phyloP scores from a whole-genome alignment of 1,140 invertebrate species.

The Dreissena rostriformis region DNA sequence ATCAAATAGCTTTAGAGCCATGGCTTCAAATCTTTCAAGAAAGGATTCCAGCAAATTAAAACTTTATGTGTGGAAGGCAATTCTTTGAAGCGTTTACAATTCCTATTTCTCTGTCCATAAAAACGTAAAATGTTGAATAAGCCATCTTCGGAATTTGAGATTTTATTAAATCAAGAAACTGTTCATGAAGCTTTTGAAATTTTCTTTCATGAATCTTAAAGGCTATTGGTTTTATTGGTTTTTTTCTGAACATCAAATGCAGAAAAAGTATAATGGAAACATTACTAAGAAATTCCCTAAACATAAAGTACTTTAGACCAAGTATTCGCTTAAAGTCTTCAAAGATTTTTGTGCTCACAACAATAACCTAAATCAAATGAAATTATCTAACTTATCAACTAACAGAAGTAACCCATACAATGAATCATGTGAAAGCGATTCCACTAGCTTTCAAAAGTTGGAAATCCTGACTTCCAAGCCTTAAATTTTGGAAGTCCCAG shows the following conservation, averaged over 20 bases:
- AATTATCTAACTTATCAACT: conserved; percentile 37
- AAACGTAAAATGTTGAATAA: not conserved
- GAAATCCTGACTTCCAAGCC: too few relatives aligned
- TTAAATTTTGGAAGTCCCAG: too few relatives aligned
- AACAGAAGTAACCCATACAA: conserved; percentile 37
- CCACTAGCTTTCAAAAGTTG: too few relatives aligned
- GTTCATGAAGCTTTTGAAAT: conserved; percentile 31
- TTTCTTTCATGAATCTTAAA: conserved; percentile 42
- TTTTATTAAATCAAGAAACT: conserved; percentile 35
- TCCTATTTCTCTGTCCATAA: conserved; percentile 25
- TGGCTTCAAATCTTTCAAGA: conserved; percentile 27
- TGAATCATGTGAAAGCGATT: conserved; percentile 40
- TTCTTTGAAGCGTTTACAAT: conserved; percentile 30
- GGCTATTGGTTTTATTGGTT: conserved; percentile 23
- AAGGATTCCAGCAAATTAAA: conserved; percentile 36
- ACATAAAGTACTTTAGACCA: conserved; percentile 34
- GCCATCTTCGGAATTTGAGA: conserved; percentile 12
- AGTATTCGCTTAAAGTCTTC: conserved; percentile 33
- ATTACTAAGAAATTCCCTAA: conserved; percentile 48
- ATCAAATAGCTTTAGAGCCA: conserved; percentile 20
- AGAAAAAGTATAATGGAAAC: conserved; percentile 17
- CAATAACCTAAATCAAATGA: conserved; percentile 34
- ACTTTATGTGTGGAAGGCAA: not conserved
- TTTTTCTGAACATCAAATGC: conserved; percentile 40
- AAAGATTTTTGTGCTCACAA: conserved; percentile 14